Base-by-base conservation (phyloP, 1,140 invertebrate genomes). In the Aphidius gifuensis region DNA sequence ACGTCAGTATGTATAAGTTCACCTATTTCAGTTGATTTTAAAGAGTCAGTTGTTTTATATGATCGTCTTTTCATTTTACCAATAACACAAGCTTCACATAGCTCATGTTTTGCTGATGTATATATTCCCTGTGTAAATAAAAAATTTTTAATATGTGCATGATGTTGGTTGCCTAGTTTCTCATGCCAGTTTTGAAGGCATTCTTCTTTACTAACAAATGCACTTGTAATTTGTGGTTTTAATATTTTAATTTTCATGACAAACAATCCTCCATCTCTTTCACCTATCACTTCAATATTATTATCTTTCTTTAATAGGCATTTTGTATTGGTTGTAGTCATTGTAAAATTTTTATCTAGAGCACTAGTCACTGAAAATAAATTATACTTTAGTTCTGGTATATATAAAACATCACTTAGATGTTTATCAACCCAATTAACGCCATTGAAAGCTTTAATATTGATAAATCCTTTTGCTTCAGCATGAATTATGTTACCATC, bases 351-450 rank as follows among this genome's bases (percentile, higher is more conserved):
- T 65, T 67, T 72, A 48, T 72, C 70, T 6, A 75, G 48, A 1
- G 64, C 73, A 43, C 68, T 21, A 38, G 71, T 74, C 8, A 75
- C 65, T 32, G 80, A 81, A 54, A 82, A 79, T 40, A 82, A 61
- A 64, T 82, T 82, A 38, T 47, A 74, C 60, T 75, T 69, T 32
- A 82, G 53, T 47, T 80, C 68, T 0, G 80, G 77, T n/a, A 79
- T 73, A 68, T 61, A 78, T 51, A 80, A 59, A 6, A 80, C 78
- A 59, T 81, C 68, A 0, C 72, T 57, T 16, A 79, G 63, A 70
- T 68, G 60, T 62, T 68, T 67, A 46, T 48, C 5, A 21, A 46
- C 23, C 70, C 67, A 75, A 4, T 49, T 39, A 0, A 58, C 42
- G 39, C 69, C 69, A 56, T 74, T 58, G 32, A 53, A 67, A 23